Percentiles rank a stretch among this genome's conserved stretches.
Evolutionary conservation across 2,888 invertebrate genomes (phyloP).

Genomic region (Stegophylla sp.): DNA sequence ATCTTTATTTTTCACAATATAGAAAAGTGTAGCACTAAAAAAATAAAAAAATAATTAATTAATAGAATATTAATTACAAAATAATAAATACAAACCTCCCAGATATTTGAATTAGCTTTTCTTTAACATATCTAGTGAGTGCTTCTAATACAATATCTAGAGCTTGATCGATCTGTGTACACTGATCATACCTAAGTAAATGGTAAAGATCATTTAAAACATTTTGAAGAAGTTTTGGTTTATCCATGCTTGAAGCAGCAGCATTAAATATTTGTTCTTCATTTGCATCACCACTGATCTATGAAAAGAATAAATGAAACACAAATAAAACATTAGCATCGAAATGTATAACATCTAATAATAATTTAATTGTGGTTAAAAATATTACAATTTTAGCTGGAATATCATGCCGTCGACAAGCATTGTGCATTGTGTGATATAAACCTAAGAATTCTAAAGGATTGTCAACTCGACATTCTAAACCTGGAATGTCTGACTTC

Average conservation of each 20-base stretch:
- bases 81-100: slow-evolving; percentile 72
- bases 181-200: slow-evolving; percentile 82
- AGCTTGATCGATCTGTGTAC: slow-evolving; percentile 77
- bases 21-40: slow-evolving; percentile 89
- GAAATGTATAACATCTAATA: slow-evolving; percentile 1
- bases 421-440: slow-evolving; percentile 87
- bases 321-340: background rate
- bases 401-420: slow-evolving; percentile 88
- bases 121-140: slow-evolving; percentile 85
- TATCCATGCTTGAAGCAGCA: slow-evolving; percentile 81
- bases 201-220: slow-evolving; percentile 92
- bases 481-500: slow-evolving; percentile 81
- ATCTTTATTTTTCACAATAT: slow-evolving; percentile 89
- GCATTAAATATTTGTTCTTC: slow-evolving; percentile 89
- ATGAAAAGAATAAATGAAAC: too few species aligned
- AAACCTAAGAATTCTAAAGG: slow-evolving; percentile 90
- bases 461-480: slow-evolving; percentile 76
- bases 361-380: slow-evolving; percentile 33
- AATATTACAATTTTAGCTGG: slow-evolving; percentile 81
- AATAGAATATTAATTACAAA: background rate
- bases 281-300: slow-evolving; percentile 77
- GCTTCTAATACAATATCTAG: slow-evolving; percentile 83
- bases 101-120: slow-evolving; percentile 91
- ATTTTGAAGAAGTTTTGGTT: slow-evolving; percentile 80
- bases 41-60: slow-evolving; percentile 23